Base-by-base conservation (phyloP, 2,888 invertebrate genomes). In the Heliothis peltigera region DNA sequence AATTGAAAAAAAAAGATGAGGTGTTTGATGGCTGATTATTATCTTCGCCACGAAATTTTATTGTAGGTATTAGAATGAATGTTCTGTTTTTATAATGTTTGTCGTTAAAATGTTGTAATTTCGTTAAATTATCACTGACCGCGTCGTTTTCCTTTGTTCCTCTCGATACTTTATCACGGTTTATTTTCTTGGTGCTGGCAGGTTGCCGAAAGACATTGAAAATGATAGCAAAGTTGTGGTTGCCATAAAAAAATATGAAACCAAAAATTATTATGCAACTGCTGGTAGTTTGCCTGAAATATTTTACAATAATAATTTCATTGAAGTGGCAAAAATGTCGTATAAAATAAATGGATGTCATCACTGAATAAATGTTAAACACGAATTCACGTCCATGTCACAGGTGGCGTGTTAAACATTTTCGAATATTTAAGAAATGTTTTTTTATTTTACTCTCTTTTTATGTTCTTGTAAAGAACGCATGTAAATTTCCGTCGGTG, bases 1-100 rank as follows among this genome's bases (percentile, higher is more conserved):
- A 86, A 83, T 85, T 84, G 82, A 69, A 79, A 55, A 74, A 74
- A 82, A 83, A 79, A 84, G 80, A 81, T 80, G 78, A 76, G 79
- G 80, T 82, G 84, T 81, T 82, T 82, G 79, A 84, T 82, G 79
- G 68, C 47, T 54, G 77, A 81, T 82, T 78, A 77, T 73, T 68
- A 81, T 81, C 81, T 68, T 62, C 53, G 60, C 61, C 53, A 68
- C 64, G 61, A n/a, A n/a, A n/a, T 64, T 77, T 75, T 59, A 73
- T 72, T 64, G 32, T 49, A n/a, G n/a, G n/a, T n/a, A 54, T 66
- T 68, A 51, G 51, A 42, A 49, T 52, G 56, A 69, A 46, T 63
- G 53, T 56, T 63, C 19, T 52, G 35, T 46, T 73, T 70, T 78
- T 61, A 54, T 60, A 57, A 48, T 64, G 53, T 51, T 48, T 63